A percentile compares a stretch with the other conserved stretches of the same genome.
These are phyloP conservation scores for Andrena trimmerana DNA, from an alignment of 2,888 invertebrate species.

Conservation along the genomic window DNA sequence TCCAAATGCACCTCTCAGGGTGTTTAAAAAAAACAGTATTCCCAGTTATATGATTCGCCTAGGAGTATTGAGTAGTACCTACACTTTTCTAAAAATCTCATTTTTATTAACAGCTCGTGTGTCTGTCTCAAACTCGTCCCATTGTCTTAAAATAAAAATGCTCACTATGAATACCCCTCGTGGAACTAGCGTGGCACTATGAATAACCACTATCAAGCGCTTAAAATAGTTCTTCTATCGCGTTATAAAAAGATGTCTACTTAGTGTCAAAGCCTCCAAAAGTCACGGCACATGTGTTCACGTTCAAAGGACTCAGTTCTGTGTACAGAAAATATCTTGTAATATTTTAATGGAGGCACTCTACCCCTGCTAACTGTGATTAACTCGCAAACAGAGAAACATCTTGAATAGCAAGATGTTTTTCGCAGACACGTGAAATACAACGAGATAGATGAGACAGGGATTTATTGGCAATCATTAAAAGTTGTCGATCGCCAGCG, in stretches of 20 bases:
- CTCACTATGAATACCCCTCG: slow-evolving; percentile 11
- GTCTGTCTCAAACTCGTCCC: background rate
- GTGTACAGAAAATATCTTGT: background rate
- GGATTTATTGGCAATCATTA: background rate
- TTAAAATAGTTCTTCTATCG: slow-evolving; percentile 13
- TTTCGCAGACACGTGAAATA: background rate
- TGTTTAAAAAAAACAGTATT: background rate
- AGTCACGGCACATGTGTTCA: background rate
- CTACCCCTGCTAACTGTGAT: background rate
- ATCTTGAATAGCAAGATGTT: background rate
- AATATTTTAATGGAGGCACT: background rate
- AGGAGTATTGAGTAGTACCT: too few relatives aligned
- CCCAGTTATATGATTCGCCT: too few relatives aligned
- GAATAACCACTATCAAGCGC: slow-evolving; percentile 1
- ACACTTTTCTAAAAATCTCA: background rate
- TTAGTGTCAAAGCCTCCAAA: background rate
- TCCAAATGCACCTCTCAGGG: background rate
- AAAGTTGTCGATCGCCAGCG: background rate
- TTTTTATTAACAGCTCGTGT: background rate
- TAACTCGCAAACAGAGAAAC: background rate
- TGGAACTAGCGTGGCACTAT: slow-evolving; percentile 16
- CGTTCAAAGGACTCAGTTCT: background rate
- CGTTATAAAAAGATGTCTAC: background rate
- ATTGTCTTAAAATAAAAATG: background rate
- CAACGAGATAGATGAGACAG: background rate